Conservation (phyloP, 2,888 invertebrate genomes). For the Pomacea canaliculata region DNA sequence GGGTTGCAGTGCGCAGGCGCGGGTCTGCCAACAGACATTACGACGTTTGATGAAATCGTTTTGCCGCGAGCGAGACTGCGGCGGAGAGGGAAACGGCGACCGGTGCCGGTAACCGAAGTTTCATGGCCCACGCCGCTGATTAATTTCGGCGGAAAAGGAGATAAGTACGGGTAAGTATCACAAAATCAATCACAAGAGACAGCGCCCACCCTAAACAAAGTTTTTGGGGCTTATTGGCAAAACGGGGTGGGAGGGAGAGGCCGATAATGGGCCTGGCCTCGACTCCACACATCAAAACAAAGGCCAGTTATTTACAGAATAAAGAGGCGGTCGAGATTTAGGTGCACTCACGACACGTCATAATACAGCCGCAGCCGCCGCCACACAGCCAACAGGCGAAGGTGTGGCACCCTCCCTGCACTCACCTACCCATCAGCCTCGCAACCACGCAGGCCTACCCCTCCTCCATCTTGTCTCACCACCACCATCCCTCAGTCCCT, state of each 20-base stretch:
- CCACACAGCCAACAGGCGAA: neutral
- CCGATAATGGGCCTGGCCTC: neutral
- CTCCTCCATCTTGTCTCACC: too few species aligned
- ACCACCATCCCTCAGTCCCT: too few species aligned
- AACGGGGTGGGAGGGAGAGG: neutral
- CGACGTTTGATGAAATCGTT: too few species aligned
- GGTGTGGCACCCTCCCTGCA: neutral
- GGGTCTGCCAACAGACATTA: too few species aligned
- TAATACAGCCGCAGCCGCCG: neutral
- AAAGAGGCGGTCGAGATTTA: neutral
- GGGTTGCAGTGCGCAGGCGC: too few species aligned
- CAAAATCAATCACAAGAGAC: constrained; percentile 5
- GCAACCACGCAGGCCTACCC: too few species aligned
- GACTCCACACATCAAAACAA: constrained; percentile 7
- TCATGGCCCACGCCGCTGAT: too few species aligned
- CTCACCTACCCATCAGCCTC: neutral
- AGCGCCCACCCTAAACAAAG: constrained; percentile 4
- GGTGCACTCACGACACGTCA: neutral
- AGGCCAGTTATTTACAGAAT: constrained; percentile 8
- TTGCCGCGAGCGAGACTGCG: too few species aligned
- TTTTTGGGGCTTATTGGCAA: neutral
- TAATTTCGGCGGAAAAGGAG: too few species aligned
- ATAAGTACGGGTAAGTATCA: neutral
- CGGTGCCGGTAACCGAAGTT: too few species aligned
- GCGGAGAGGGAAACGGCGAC: too few species aligned